These are phyloP conservation scores for Scatophagus argus DNA, from an alignment of 2,113 vertebrate genomes.

Conservation along the genomic window DNA sequence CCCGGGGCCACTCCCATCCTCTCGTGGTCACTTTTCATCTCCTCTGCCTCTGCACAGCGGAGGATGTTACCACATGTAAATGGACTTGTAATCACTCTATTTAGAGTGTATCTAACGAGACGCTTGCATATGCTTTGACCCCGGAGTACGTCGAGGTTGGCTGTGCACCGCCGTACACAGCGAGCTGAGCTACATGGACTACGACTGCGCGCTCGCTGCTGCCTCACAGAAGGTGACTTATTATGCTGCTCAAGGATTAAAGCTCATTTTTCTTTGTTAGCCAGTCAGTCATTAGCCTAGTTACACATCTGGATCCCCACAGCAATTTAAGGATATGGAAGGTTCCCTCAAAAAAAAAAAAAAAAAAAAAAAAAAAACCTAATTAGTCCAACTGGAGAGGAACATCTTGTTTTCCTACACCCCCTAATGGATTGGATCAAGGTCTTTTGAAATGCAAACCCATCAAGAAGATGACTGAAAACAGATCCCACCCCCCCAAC, in stretches of 20 bases:
- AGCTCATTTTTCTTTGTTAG: constrained; percentile 86
- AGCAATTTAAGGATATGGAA: constrained; percentile 82
- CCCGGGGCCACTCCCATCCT: constrained; percentile 74
- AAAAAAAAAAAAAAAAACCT: constrained; percentile 70
- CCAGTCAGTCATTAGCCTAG: constrained; percentile 86
- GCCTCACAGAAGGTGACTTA: constrained; percentile 78
- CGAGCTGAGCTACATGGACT: constrained; percentile 46
- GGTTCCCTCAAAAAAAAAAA: constrained; percentile 76
- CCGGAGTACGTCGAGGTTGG: constrained; percentile 48
- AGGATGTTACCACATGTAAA: constrained; percentile 67
- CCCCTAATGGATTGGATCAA: constrained; percentile 84
- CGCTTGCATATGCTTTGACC: constrained; percentile 63
- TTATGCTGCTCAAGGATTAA: constrained; percentile 70
- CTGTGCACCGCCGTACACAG: constrained; percentile 28
- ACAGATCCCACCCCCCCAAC: constrained; percentile 23
- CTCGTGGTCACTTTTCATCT: constrained; percentile 79
- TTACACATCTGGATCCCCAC: constrained; percentile 85
- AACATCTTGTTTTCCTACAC: constrained; percentile 82
- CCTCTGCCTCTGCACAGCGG: constrained; percentile 50
- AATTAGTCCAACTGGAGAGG: constrained; percentile 82
- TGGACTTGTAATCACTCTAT: constrained; percentile 65
- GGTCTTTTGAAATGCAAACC: constrained; percentile 85
- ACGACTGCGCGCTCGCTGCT: constrained; percentile 54
- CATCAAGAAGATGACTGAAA: constrained; percentile 78
- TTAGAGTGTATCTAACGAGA: constrained; percentile 60